Evolutionary conservation across 1,140 invertebrate genomes (phyloP), one percentile per base, ranked within the genome.

Genomic region (Penaeus vannamei): DNA sequence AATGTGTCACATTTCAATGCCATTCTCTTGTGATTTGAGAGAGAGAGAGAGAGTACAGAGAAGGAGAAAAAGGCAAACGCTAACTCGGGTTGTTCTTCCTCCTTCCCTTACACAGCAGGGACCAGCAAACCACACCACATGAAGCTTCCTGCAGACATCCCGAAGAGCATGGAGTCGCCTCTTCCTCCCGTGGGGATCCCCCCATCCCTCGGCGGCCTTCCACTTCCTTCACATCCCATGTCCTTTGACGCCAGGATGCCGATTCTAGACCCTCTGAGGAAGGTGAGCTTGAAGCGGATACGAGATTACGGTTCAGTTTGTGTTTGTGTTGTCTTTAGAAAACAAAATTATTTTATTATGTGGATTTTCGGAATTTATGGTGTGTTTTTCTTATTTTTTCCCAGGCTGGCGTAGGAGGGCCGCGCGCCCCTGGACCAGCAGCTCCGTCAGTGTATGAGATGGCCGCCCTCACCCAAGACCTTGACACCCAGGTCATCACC

Each of bases 401-500:
- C 26, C 87, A 89, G 84, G 32, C 77, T 29, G 60, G 60, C 4
- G 36, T 90, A 23, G 76, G 90, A 10, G 81, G 85, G 29, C 79
- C 80, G 8, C 89, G 91, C 32, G 84, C 72, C 2, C 91, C 91
- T 10, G 91, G 91, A 46, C 91, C 91, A 19, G 86, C 90, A 69
- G 87, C 87, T 59, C 91, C 91, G 19, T 93, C 93, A 91, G 97
- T 98, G 0, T 98, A 98, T 93, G 98, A 99, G 93, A 98, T 99
- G 96, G 98, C 98, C 7, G 98, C 98, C 5, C 94, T 99, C 12
- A 99, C 98, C 1, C 97, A 98, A 91, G 98, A 99, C 92, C 94
- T 99, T 53, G 98, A 99, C 92, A 99, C 98, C 0, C 97, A 99
- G 93, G 96, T 96, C 10, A 98, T 99, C 90, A 99, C 98, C 0